phyloP scores from a whole-genome alignment of 92 coral and sea anemone genomes.

The Zoanthus sansibaricus region DNA sequence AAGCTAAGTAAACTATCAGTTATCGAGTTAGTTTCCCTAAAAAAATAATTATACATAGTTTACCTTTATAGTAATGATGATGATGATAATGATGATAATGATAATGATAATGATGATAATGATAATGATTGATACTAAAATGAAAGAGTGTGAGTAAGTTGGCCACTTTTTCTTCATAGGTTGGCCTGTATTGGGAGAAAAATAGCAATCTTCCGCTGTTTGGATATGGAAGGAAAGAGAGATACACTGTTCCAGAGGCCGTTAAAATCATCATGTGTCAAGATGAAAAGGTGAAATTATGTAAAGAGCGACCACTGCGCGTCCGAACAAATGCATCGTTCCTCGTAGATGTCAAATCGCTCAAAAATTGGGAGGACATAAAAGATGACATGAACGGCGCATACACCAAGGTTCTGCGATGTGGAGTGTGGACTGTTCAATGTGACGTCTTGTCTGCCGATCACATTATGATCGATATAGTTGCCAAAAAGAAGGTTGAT shows the following conservation, averaged over 20 bases:
- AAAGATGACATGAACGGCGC: constrained; percentile 71
- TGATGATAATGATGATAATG: background rate
- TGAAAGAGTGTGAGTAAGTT: too few relatives aligned
- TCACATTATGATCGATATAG: background rate
- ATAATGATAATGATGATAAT: too few relatives aligned
- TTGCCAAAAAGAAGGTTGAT: constrained; percentile 17
- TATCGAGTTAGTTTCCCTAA: too few relatives aligned
- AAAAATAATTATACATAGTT: too few relatives aligned
- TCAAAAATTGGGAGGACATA: constrained; percentile 67
- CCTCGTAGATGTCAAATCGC: constrained; percentile 31
- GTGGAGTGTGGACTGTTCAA: constrained; percentile 67
- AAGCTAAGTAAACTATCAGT: too few relatives aligned
- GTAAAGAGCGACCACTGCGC: constrained; percentile 49
- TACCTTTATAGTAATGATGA: background rate
- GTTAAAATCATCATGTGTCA: constrained; percentile 7
- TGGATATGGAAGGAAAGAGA: constrained; percentile 41
- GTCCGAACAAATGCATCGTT: constrained; percentile 66
- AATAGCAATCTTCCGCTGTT: constrained; percentile 33
- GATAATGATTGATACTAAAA: too few relatives aligned
- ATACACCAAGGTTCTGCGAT: constrained; percentile 59
- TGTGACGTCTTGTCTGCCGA: constrained; percentile 31
- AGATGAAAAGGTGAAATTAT: background rate
- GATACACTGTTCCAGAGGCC: constrained; percentile 55
- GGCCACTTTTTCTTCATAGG: background rate
- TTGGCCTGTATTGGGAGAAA: constrained; percentile 36